Evolutionary conservation across 2,797 vertebrate genomes (phyloP).

Genomic region (Gorsachius magnificus): DNA sequence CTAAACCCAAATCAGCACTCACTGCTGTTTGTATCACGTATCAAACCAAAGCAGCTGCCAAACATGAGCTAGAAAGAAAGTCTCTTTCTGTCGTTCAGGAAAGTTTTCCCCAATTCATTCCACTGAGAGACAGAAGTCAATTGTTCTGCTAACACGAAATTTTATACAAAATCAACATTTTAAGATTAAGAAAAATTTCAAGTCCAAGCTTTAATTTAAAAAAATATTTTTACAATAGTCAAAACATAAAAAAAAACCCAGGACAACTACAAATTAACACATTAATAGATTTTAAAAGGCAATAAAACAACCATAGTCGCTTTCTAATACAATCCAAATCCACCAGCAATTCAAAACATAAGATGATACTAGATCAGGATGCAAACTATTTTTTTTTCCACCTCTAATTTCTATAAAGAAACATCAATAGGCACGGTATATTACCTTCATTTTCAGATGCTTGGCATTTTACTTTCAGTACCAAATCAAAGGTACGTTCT

Average conservation of each 20-base stretch:
- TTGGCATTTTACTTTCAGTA: conserved; percentile 91
- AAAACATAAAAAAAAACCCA: neutral
- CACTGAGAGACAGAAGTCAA: neutral
- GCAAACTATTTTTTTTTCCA: neutral
- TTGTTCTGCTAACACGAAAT: neutral
- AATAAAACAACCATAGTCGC: neutral
- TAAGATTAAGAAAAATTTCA: neutral
- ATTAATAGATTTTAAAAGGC: neutral
- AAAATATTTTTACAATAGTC: neutral
- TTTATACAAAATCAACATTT: neutral
- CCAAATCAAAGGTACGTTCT: conserved; percentile 94
- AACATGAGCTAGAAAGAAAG: neutral
- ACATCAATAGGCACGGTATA: neutral
- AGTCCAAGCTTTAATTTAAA: neutral
- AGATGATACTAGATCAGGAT: neutral
- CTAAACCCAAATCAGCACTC: neutral
- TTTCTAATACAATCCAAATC: neutral
- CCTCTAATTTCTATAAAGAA: neutral
- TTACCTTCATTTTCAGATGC: conserved; percentile 91
- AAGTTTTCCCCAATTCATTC: neutral
- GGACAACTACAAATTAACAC: neutral
- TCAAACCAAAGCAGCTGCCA: neutral
- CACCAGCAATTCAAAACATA: neutral
- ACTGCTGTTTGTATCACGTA: neutral
- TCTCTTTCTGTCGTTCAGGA: neutral